Base-by-base conservation (phyloP, 2,113 vertebrate species). In the Proterorhinus semilunaris region DNA sequence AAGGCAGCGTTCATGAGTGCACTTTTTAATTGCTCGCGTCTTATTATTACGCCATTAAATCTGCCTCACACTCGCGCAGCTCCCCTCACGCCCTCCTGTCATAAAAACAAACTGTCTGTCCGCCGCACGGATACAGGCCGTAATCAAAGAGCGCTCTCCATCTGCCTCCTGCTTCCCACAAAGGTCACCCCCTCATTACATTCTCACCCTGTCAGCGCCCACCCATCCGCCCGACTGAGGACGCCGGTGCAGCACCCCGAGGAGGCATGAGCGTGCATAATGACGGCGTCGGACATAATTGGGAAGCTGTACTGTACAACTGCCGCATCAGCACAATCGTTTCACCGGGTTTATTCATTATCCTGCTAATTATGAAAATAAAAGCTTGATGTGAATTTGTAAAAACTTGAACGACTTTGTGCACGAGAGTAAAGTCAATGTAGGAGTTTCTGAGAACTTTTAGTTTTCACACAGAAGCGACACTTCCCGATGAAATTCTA, bases 111-210 rank as follows among this genome's bases (percentile, higher is more conserved):
- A 44, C 42, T 44, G 12, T 0, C 7, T n/a, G 44, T 36, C 62
- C 8, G 51, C 42, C 57, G 15, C 43, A 42, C 53, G 71, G 57
- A 61, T 53, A 17, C 42, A 0, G 27, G 6, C 6, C 5, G 27
- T 44, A 17, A 45, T 36, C 36, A n/a, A 62, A 16, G 48, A 7
- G 45, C 45, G 0, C 72, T 69, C 59, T 58, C 49, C 69, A 62
- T 71, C 62, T 73, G 72, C 66, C 69, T 45, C 49, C 71, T 46
- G 10, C 7, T 66, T 21, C 8, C 45, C 51, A 27, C 13, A n/a
- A 47, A 70, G 46, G 79, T 84, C 65, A 83, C 71, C 80, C 80
- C 66, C 68, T 73, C 68, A 9, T 17, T 54, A 65, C 68, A 45
- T 13, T 52, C 42, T 45, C 47, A 53, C 17, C 58, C 1, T 53